Evolutionary conservation across 2,113 vertebrate species (phyloP).

Genomic region (Cacatua alba): DNA sequence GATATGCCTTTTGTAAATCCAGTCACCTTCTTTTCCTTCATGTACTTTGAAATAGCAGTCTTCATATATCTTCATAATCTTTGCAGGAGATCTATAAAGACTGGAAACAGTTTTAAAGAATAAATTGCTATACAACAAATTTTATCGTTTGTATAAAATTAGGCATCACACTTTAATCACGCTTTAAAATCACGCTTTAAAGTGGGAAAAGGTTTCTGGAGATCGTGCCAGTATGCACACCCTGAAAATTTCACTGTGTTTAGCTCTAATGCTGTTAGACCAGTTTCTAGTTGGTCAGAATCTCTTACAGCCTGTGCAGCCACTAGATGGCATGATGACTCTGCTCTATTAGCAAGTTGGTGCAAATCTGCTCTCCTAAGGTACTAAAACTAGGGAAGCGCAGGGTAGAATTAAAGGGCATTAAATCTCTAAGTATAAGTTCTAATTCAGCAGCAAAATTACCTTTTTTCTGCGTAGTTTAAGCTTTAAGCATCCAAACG

Average conservation of each 20-base stretch:
- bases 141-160: not conserved
- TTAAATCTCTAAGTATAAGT: not conserved
- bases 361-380: not conserved
- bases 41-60: not conserved
- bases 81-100: not conserved
- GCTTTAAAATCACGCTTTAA: not conserved
- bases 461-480: not conserved
- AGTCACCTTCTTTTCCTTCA: not conserved
- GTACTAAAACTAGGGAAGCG: not conserved
- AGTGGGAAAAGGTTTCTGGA: not conserved
- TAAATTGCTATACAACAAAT: not conserved
- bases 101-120: not conserved
- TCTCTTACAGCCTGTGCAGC: not conserved
- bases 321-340: not conserved
- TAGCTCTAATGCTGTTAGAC: not conserved
- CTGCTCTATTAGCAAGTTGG: not conserved
- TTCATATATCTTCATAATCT: not conserved
- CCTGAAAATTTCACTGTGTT: not conserved
- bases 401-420: not conserved
- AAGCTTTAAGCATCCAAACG: not conserved
- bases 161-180: not conserved
- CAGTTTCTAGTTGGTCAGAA: not conserved
- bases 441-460: not conserved
- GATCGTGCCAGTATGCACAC: not conserved
- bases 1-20: not conserved